Base-by-base conservation (phyloP, 1,140 invertebrate species). In the Musca vetustissima region DNA sequence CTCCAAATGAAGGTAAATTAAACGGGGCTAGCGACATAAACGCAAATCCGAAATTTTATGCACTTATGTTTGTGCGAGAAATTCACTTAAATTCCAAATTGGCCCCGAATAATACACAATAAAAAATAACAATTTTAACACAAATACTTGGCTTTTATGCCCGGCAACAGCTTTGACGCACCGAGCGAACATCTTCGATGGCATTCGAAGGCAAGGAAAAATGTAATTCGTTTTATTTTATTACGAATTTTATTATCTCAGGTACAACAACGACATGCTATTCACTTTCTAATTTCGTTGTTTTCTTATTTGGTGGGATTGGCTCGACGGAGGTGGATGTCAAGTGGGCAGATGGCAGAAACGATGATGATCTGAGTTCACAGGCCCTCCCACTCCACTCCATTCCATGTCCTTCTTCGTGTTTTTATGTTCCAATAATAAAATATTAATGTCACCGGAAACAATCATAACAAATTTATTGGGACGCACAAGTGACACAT, bases 401-500 rank as follows among this genome's bases (percentile, higher is more conserved):
- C 3, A 3, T 32, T 32, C 28, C 9, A 32, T 13, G 11, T 43
- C 36, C 6, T 8, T 9, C 36, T 11, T 43, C 36, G 13, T 43
- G 36, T 43, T 43, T 43, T 43, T 43, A 43, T 43, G 36, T 43
- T 9, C 36, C 28, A 61, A 21, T 61, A 61, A 61, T 61, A 61
- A 61, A 61, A 61, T 36, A 61, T 61, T 61, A 61, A 61, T 36
- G 57, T 61, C 57, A 36, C 57, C 57, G 36, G 36, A 61, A 61
- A 61, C 57, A 61, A 61, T 61, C 32, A 61, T 21, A 61, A 61
- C 17, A 21, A 43, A 61, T 61, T 61, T 61, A 43, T 61, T 61
- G 36, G 36, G 36, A 61, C 36, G 32, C 21, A 52, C 49, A 22
- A 52, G 21, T 11, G 8, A 19, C 21, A 19, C 49, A 61, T 36